These are phyloP conservation scores for Craterocephalus amniculus DNA, from an alignment of 2,797 vertebrate species.

Conservation along the genomic window DNA sequence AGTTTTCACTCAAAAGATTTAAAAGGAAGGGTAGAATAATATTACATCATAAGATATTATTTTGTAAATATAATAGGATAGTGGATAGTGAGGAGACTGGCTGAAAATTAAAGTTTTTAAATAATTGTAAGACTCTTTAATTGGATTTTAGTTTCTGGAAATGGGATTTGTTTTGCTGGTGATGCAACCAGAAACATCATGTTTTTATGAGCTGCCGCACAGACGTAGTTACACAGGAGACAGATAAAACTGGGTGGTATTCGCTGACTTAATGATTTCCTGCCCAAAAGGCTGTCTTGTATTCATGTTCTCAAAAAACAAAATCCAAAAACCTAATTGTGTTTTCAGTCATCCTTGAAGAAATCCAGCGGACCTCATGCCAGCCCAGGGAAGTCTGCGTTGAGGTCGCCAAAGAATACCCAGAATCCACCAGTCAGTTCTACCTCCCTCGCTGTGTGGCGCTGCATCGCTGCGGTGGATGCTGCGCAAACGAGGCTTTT, in stretches of 20 bases:
- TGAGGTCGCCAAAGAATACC: conserved; percentile 82
- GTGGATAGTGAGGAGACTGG: not conserved
- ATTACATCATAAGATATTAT: too few species aligned
- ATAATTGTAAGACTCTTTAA: not conserved
- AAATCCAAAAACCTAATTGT: not conserved
- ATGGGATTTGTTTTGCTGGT: not conserved
- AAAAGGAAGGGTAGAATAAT: not conserved
- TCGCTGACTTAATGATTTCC: conserved; percentile 15
- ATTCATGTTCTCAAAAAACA: not conserved
- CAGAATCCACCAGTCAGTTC: conserved; percentile 78
- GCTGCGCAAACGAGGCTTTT: conserved; percentile 78
- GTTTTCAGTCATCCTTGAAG: conserved; percentile 79
- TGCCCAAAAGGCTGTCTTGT: not conserved
- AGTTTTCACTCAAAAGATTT: not conserved
- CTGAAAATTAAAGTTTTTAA: not conserved
- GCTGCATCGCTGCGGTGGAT: conserved; percentile 82
- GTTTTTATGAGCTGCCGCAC: conserved; percentile 7
- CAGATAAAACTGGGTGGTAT: conserved; percentile 11
- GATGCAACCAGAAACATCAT: conserved; percentile 12
- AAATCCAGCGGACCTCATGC: conserved; percentile 78
- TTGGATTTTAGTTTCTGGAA: not conserved
- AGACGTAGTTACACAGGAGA: conserved; percentile 15
- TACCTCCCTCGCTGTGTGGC: conserved; percentile 82
- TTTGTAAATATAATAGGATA: not conserved
- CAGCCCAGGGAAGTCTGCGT: conserved; percentile 82